These are phyloP conservation scores for Caerostris extrusa DNA, from an alignment of 1,140 invertebrate genomes.

Conservation along the genomic window DNA sequence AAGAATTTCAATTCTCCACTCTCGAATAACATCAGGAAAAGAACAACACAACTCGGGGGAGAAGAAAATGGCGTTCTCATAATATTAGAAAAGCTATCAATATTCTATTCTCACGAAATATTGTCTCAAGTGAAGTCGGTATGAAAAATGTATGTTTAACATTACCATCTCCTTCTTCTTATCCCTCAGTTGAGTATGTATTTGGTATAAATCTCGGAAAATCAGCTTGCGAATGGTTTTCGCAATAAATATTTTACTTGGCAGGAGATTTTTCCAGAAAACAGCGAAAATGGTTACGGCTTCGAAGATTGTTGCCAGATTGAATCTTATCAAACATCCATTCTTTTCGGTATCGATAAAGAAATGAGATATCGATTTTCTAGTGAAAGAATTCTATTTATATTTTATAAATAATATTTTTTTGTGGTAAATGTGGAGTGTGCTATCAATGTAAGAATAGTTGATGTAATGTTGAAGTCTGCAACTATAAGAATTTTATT, in stretches of 20 bases:
- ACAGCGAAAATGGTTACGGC: neutral
- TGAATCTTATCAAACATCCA: neutral
- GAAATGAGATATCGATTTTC: neutral
- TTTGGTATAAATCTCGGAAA: neutral
- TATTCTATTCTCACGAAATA: slow-evolving; percentile 20
- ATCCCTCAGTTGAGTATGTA: neutral
- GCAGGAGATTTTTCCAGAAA: neutral
- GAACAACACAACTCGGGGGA: neutral
- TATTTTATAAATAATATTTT: neutral
- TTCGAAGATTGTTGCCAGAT: neutral
- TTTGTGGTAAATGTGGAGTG: neutral
- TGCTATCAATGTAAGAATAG: no score
- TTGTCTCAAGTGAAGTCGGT: neutral
- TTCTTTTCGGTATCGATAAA: neutral
- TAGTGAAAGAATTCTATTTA: neutral
- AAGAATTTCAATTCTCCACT: slow-evolving; percentile 15
- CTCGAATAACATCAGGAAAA: neutral
- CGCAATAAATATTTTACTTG: slow-evolving; percentile 6
- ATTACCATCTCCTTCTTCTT: neutral
- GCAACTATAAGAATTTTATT: no score
- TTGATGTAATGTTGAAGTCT: no score
- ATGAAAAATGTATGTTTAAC: slow-evolving; percentile 16
- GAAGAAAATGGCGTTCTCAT: slow-evolving; percentile 1
- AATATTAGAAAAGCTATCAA: slow-evolving; percentile 32
- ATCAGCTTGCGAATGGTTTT: neutral